Evolutionary conservation across 2,797 vertebrate genomes (phyloP).

Genomic region (Pristis pectinata): DNA sequence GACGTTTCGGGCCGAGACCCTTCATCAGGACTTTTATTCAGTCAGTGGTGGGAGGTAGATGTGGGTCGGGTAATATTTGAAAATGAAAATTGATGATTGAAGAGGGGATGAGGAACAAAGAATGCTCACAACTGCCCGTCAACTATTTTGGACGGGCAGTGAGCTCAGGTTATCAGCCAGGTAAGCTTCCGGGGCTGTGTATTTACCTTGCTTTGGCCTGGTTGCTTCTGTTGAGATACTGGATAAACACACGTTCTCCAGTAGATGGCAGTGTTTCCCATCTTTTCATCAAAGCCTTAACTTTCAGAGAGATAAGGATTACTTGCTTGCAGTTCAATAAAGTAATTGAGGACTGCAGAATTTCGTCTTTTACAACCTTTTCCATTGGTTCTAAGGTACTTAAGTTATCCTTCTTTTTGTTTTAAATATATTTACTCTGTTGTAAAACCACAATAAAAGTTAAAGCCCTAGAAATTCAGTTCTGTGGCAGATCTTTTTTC

Average conservation of each 20-base stretch:
- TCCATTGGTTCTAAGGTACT: background rate
- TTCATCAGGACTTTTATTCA: too few species aligned
- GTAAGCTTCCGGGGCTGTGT: background rate
- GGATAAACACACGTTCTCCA: background rate
- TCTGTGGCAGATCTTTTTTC: too few species aligned
- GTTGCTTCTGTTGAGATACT: background rate
- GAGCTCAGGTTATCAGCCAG: background rate
- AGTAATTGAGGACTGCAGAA: background rate
- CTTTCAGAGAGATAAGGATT: background rate
- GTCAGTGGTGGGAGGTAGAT: too few species aligned
- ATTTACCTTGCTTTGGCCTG: background rate
- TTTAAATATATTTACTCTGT: background rate
- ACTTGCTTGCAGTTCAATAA: background rate
- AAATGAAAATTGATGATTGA: background rate
- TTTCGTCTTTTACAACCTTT: background rate
- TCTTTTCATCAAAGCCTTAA: background rate
- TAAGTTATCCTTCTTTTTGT: background rate
- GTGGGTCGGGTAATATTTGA: background rate
- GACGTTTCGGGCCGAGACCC: too few species aligned
- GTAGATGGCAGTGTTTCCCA: conserved; percentile 18
- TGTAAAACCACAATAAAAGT: background rate
- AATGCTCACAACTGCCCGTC: too few species aligned
- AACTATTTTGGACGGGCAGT: background rate
- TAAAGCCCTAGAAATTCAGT: background rate
- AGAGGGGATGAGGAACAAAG: background rate